Evolutionary conservation across 1,140 invertebrate genomes (phyloP).

Genomic region (Brachionus calyciflorus): DNA sequence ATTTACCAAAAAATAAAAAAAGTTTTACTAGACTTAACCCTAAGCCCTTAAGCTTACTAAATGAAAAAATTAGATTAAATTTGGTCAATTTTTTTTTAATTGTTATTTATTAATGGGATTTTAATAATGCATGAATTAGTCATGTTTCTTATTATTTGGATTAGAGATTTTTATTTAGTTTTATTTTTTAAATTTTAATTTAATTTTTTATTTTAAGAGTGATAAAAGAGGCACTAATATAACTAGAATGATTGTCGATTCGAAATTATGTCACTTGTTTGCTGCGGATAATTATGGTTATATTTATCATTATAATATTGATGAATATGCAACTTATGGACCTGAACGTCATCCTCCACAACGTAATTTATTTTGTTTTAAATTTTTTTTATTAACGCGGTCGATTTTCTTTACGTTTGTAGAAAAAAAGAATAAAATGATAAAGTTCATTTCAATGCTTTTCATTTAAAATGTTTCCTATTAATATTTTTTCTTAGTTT

Average conservation of each 20-base stretch:
- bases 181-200: no score
- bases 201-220: background rate
- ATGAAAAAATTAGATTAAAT: no score
- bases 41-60: no score
- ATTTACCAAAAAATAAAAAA: no score
- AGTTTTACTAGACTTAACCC: no score
- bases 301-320: conserved; percentile 57
- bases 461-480: no score
- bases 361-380: conserved; percentile 50
- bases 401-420: no score
- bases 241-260: conserved; percentile 20
- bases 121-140: background rate
- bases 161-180: no score
- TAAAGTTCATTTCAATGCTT: no score
- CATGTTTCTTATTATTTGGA: background rate
- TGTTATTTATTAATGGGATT: background rate
- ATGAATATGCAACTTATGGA: conserved; percentile 53
- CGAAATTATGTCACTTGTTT: conserved; percentile 49
- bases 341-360: conserved; percentile 52
- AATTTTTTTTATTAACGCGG: background rate
- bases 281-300: conserved; percentile 58
- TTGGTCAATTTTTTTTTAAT: no score
- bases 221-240: conserved; percentile 31
- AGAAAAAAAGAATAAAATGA: no score
- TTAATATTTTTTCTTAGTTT: no score